These are phyloP conservation scores for Hypercompe scribonia DNA, from an alignment of 2,888 invertebrate species.

Conservation along the genomic window DNA sequence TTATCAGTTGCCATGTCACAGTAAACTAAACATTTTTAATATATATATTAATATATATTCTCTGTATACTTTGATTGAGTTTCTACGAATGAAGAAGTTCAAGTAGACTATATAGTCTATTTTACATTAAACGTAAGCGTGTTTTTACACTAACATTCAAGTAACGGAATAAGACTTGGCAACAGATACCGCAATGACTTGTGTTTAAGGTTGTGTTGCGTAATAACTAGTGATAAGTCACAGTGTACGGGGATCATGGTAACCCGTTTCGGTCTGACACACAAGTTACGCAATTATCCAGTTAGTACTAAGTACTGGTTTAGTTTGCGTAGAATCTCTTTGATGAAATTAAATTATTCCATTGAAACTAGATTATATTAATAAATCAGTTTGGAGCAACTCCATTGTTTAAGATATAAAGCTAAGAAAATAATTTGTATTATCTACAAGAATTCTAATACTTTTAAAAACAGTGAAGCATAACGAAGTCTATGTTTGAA, in stretches of 20 bases:
- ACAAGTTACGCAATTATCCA: slow-evolving; percentile 35
- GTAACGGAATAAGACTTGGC: slow-evolving; percentile 14
- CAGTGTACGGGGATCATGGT: slow-evolving; percentile 29
- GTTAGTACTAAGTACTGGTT: slow-evolving; percentile 23
- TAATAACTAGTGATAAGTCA: slow-evolving; percentile 43
- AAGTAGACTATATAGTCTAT: neutral
- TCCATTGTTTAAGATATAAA: too few relatives aligned
- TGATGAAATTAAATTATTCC: slow-evolving; percentile 11
- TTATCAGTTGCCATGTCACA: neutral
- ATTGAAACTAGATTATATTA: neutral
- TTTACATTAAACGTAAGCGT: neutral
- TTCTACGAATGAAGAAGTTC: neutral
- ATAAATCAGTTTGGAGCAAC: neutral
- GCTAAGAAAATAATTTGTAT: too few relatives aligned
- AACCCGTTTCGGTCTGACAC: slow-evolving; percentile 42
- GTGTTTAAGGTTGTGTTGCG: slow-evolving; percentile 44
- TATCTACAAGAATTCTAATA: neutral
- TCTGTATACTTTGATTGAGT: too few relatives aligned
- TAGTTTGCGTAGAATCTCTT: slow-evolving; percentile 19
- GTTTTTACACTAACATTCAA: neutral
- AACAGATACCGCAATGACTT: slow-evolving; percentile 26
- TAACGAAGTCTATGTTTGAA: neutral
- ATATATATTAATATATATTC: too few relatives aligned
- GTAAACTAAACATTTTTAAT: neutral
- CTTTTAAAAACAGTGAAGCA: too few relatives aligned